Percentiles rank a stretch among this genome's conserved stretches.
Conservation (phyloP, 2,797 vertebrate species). For the Lutjanus campechanus region DNA sequence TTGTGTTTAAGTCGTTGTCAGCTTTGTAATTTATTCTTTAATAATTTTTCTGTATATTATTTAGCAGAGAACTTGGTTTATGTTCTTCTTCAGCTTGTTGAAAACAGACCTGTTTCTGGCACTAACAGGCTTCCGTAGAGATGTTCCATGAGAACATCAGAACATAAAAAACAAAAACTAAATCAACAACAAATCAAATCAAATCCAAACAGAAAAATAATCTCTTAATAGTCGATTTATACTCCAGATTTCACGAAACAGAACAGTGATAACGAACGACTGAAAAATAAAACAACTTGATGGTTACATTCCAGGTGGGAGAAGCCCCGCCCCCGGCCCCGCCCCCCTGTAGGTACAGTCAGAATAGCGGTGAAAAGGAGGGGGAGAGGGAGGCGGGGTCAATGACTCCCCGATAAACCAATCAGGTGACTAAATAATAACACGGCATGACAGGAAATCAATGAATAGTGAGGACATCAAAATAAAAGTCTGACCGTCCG, state of each 20-base stretch:
- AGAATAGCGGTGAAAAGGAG: background rate
- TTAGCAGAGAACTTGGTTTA: background rate
- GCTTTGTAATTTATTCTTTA: too few species aligned
- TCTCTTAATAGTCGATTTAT: slow-evolving; percentile 16
- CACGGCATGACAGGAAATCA: slow-evolving; percentile 31
- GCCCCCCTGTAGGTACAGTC: slow-evolving; percentile 20
- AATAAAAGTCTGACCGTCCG: slow-evolving; percentile 44
- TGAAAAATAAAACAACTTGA: background rate
- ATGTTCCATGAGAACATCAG: accelerated
- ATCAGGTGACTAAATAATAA: slow-evolving; percentile 28
- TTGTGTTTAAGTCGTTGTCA: too few species aligned
- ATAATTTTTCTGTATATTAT: background rate
- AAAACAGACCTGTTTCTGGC: slow-evolving; percentile 22
- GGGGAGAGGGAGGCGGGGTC: background rate
- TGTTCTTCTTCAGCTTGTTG: background rate
- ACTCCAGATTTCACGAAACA: slow-evolving; percentile 7
- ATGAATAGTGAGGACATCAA: slow-evolving; percentile 11
- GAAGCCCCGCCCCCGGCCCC: slow-evolving; percentile 18
- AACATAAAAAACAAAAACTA: slow-evolving; percentile 22
- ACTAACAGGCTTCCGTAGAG: slow-evolving; percentile 37
- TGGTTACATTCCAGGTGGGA: slow-evolving; percentile 53
- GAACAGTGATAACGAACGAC: background rate
- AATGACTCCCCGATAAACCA: background rate
- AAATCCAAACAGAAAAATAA: slow-evolving; percentile 23
- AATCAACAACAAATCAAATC: slow-evolving; percentile 12